phyloP scores from a whole-genome alignment of 2,113 vertebrate species.

The Lophotis ruficrista region DNA sequence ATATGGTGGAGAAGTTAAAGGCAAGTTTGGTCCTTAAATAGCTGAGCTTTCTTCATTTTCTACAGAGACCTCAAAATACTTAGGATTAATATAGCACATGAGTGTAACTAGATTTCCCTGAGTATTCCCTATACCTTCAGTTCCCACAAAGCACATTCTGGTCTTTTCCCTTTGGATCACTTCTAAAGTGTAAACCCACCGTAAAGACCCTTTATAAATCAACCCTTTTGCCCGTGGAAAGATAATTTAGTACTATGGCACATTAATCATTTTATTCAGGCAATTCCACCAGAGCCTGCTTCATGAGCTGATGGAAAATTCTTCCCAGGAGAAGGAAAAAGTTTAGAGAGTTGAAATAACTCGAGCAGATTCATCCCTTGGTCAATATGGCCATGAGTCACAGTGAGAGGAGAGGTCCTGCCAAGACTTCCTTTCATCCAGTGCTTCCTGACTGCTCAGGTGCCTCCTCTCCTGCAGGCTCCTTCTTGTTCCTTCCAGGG shows the following conservation, averaged over 20 bases:
- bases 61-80: no score
- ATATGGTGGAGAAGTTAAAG: neutral
- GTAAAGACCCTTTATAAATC: neutral
- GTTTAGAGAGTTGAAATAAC: neutral
- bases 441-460: neutral
- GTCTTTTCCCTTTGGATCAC: neutral
- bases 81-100: no score
- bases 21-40: neutral
- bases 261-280: neutral
- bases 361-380: neutral
- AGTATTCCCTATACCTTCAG: no score
- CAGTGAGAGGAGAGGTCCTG: neutral
- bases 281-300: neutral
- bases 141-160: neutral
- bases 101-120: no score
- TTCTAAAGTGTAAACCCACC: neutral
- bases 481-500: neutral
- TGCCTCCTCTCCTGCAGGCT: neutral
- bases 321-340: neutral
- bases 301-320: neutral
- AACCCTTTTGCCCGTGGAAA: neutral
- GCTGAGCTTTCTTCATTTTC: neutral
- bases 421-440: neutral
- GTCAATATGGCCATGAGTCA: neutral
- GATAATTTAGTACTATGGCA: neutral